Conservation (phyloP, 2,797 vertebrate species). For the Antrozous pallidus region DNA sequence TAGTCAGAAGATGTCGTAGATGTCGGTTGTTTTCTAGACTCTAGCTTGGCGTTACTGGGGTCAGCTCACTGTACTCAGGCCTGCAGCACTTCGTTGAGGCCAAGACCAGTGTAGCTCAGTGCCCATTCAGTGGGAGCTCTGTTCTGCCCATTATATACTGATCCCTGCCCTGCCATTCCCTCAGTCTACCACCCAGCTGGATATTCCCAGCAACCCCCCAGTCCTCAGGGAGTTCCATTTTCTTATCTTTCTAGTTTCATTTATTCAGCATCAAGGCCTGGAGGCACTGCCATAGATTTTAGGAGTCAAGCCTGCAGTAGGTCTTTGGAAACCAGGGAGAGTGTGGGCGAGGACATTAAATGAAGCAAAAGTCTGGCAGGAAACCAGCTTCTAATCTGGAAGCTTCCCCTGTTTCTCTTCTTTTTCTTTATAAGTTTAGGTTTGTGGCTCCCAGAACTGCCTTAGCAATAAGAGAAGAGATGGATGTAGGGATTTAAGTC, state of each 20-base stretch:
- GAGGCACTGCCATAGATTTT: background rate
- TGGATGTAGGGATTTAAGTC: background rate
- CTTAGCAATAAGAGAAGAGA: background rate
- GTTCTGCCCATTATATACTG: background rate
- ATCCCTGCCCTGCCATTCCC: background rate
- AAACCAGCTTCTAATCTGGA: constrained; percentile 36
- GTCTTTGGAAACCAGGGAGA: constrained; percentile 49
- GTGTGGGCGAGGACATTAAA: background rate
- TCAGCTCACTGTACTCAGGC: background rate
- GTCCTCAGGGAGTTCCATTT: background rate
- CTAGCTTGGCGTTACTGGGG: background rate
- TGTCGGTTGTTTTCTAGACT: background rate
- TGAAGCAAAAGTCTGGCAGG: constrained; percentile 21
- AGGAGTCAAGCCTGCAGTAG: background rate
- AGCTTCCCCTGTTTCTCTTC: background rate
- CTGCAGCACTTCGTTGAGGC: background rate
- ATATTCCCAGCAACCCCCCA: background rate
- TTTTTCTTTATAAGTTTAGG: constrained; percentile 44
- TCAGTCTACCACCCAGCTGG: background rate
- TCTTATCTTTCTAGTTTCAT: background rate
- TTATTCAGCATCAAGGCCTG: background rate
- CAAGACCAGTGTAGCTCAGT: background rate
- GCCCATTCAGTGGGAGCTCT: background rate
- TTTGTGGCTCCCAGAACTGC: background rate
- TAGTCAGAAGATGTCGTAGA: background rate